Conservation (phyloP, 2,797 vertebrate species). For the Esox masquinongy region DNA sequence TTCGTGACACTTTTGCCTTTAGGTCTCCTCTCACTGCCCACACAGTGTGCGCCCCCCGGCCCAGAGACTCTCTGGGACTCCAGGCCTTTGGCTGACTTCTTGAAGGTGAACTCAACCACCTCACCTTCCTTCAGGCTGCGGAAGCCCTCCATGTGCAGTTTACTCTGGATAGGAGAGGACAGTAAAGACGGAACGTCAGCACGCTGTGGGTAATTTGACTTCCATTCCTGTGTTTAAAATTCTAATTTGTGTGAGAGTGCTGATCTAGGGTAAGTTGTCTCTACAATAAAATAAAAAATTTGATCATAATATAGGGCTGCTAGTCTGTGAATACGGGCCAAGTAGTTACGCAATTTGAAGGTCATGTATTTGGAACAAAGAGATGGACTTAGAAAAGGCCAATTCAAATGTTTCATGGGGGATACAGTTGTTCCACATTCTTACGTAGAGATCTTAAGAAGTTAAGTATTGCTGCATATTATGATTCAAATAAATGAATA, state of each 20-base stretch:
- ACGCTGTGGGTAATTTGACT: background rate
- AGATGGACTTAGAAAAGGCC: background rate
- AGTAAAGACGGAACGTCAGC: background rate
- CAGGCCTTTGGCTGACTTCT: conserved; percentile 93
- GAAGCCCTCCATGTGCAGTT: conserved; percentile 98
- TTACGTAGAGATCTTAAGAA: background rate
- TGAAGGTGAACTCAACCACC: conserved; percentile 92
- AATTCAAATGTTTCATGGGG: background rate
- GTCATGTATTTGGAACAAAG: background rate
- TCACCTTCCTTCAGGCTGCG: conserved; percentile 97
- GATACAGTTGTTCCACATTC: background rate
- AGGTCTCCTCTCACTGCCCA: conserved; percentile 91
- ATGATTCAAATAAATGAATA: background rate
- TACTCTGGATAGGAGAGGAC: conserved; percentile 79
- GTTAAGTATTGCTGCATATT: background rate
- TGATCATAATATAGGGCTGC: background rate
- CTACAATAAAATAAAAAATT: background rate
- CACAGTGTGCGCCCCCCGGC: conserved; percentile 87
- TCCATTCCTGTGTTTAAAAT: background rate
- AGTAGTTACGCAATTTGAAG: background rate
- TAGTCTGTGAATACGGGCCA: background rate
- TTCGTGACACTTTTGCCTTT: conserved; percentile 94
- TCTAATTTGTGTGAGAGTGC: background rate
- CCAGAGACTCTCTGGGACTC: conserved; percentile 92
- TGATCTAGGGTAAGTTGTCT: background rate